Base-by-base conservation (phyloP, 2,113 vertebrate species). In the Cacatua alba region DNA sequence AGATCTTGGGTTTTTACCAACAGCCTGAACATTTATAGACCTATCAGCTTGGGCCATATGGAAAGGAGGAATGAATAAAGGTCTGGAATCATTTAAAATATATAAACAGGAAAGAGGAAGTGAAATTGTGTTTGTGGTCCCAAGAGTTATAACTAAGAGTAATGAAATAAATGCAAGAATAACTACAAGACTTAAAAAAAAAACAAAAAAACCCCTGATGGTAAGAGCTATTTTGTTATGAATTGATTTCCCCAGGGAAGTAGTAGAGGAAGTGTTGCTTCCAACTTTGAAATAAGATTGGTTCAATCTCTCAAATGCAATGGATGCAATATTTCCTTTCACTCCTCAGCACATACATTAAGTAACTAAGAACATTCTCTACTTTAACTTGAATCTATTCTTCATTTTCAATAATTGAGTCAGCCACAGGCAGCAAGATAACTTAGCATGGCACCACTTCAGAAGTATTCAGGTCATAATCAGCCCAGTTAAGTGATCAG, bases 91-190 rank as follows among this genome's bases (percentile, higher is more conserved):
- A 92, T 70, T 92, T 86, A 68, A 75, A 88, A 86, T 59, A 84
- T 8, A 92, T 70, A 60, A 81, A 87, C 13, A 82, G 53, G 79
- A 95, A 93, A 96, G 48, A 82, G 72, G 86, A 96, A 93, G 62
- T 62, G 44, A 94, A 90, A 94, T 62, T 68, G 33, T 57, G 64
- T 65, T 81, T 75, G 12, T 53, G 17, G 57, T 94, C 72, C 80
- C 83, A 71, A 69, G 92, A 89, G 94, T 44, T 86, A 21, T 23
- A 92, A 72, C 57, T 49, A 79, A 17, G 23, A 90, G 7, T 57
- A 89, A 91, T 59, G 37, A 94, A 94, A 95, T 75, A 87, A 91
- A 79, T 46, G 18, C 57, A 89, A 82, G 25, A 88, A 71, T 88
- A 86, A 92, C 53, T 78, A 44, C 44, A 84, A 79, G 80, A 62